Evolutionary conservation across 2,888 invertebrate genomes (phyloP).

Genomic region (Criorhina ranunculi): DNA sequence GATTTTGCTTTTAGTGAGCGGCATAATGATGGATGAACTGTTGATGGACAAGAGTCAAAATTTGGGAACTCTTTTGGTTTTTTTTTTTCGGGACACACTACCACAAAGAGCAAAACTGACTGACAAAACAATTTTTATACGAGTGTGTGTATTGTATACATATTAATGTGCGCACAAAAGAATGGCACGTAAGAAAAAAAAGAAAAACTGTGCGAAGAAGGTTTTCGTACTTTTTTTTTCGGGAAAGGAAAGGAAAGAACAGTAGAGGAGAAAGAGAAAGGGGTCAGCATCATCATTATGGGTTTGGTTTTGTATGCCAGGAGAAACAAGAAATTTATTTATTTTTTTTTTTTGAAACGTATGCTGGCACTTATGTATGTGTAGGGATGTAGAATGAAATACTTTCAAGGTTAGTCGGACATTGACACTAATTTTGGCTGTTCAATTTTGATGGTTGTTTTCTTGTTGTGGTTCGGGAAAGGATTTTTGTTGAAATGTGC

Average conservation of each 20-base stretch:
- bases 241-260: slow-evolving; percentile 1
- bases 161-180: slow-evolving; percentile 45
- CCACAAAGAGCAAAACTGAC: slow-evolving; percentile 34
- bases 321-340: slow-evolving; percentile 18
- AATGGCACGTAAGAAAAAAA: slow-evolving; percentile 40
- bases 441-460: slow-evolving; percentile 45
- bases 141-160: slow-evolving; percentile 35
- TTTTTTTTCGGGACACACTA: slow-evolving; percentile 27
- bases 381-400: slow-evolving; percentile 67
- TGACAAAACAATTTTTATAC: slow-evolving; percentile 12
- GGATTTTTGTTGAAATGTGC: slow-evolving; percentile 32
- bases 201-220: slow-evolving; percentile 27
- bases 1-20: slow-evolving; percentile 35
- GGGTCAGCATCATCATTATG: slow-evolving; percentile 79
- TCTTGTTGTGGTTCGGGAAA: slow-evolving; percentile 26
- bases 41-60: slow-evolving; percentile 70
- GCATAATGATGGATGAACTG: slow-evolving; percentile 68
- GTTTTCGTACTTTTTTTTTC: slow-evolving; percentile 7
- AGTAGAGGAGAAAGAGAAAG: slow-evolving; percentile 46
- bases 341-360: slow-evolving; percentile 15
- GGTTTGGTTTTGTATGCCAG: slow-evolving; percentile 66
- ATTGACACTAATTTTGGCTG: slow-evolving; percentile 82
- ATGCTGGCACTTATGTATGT: slow-evolving; percentile 46
- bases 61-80: slow-evolving; percentile 37
- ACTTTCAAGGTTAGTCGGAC: slow-evolving; percentile 85